phyloP scores from a whole-genome alignment of 2,797 vertebrate species.

The Eutrigla gurnardus region DNA sequence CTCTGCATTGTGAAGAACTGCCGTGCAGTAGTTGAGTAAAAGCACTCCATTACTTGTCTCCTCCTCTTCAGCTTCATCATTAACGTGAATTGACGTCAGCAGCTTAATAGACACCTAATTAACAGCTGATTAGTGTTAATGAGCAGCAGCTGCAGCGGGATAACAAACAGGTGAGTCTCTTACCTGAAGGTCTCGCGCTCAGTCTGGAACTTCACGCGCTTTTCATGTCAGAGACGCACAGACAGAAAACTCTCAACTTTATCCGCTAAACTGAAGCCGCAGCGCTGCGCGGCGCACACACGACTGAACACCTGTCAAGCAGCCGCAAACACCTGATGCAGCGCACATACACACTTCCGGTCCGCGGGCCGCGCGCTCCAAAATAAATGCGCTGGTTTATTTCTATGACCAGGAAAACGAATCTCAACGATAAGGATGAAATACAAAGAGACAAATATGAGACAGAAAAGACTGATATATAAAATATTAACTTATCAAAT shows the following conservation, averaged over 20 bases:
- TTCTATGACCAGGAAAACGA: no score
- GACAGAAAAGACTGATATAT: no score
- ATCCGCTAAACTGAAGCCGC: constrained; percentile 10
- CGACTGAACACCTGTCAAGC: background rate
- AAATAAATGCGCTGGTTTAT: constrained; percentile 41
- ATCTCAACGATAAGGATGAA: no score
- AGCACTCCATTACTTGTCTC: constrained; percentile 37
- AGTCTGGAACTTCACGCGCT: constrained; percentile 39
- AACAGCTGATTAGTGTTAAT: background rate
- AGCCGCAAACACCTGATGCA: background rate
- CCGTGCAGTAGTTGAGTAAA: constrained; percentile 6
- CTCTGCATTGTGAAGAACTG: background rate
- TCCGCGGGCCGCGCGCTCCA: background rate
- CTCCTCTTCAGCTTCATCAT: constrained; percentile 21
- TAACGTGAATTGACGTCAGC: constrained; percentile 12
- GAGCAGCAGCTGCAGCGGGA: background rate
- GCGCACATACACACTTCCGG: constrained; percentile 13
- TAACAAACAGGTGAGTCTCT: constrained; percentile 11
- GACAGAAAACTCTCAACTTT: constrained; percentile 27
- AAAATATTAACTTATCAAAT: no score
- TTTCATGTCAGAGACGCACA: constrained; percentile 41
- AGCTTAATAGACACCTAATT: background rate
- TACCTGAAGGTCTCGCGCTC: constrained; percentile 60
- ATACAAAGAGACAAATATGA: no score
- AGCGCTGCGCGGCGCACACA: constrained; percentile 15